phyloP scores from a whole-genome alignment of 2,888 invertebrate species.

The Drosophila picticornis region DNA sequence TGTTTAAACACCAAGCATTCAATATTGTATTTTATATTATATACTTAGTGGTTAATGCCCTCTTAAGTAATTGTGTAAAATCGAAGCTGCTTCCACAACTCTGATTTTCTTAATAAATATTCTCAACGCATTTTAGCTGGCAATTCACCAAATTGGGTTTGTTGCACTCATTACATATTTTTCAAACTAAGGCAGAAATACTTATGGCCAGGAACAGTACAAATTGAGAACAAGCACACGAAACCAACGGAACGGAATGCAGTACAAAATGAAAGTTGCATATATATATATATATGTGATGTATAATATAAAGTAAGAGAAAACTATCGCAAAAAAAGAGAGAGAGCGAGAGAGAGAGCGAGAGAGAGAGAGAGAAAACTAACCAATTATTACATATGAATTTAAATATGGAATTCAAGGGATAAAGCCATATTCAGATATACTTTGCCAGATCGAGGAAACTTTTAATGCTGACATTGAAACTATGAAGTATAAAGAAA shows the following conservation, averaged over 20 bases:
- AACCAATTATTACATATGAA: no score
- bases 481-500: background rate
- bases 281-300: background rate
- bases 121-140: background rate
- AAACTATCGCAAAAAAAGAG: rapidly evolving
- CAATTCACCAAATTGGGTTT: background rate
- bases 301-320: slow-evolving; percentile 4
- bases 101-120: slow-evolving; percentile 15
- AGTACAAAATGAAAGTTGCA: slow-evolving; percentile 1
- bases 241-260: slow-evolving; percentile 15
- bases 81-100: background rate
- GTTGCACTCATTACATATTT: slow-evolving; percentile 36
- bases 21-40: background rate
- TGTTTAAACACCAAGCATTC: background rate
- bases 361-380: no score
- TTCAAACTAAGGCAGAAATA: slow-evolving; percentile 34
- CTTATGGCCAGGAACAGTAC: slow-evolving; percentile 32
- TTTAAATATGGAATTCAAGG: background rate
- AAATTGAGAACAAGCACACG: slow-evolving; percentile 10
- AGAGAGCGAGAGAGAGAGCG: no score
- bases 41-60: background rate
- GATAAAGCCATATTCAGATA: no score
- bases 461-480: background rate
- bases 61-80: background rate
- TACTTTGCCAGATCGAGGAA: background rate